phyloP scores from a whole-genome alignment of 2,113 vertebrate genomes.

The Solea senegalensis region DNA sequence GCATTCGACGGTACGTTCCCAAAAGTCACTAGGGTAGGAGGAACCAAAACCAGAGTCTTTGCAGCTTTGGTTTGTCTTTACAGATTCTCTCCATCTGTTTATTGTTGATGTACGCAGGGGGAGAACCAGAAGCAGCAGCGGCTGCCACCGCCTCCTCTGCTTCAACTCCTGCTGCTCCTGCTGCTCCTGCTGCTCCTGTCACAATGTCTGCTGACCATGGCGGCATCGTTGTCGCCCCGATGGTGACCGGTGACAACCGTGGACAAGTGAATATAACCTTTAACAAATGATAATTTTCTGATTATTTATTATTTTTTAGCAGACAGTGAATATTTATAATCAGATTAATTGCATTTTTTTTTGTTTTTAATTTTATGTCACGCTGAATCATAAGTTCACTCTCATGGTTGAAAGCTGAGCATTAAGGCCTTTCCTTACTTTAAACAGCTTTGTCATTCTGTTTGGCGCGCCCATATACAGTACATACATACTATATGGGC shows the following conservation, averaged over 20 bases:
- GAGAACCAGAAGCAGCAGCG: neutral
- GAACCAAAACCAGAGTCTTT: neutral
- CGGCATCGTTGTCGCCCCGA: conserved; percentile 28
- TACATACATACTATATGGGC: too few relatives aligned
- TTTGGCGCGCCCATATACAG: too few relatives aligned
- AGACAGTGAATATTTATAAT: too few relatives aligned
- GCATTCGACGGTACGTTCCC: neutral
- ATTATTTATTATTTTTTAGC: neutral
- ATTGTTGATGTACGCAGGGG: conserved; percentile 1
- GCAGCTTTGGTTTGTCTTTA: neutral
- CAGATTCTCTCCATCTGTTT: conserved; percentile 1
- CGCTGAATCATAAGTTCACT: too few relatives aligned
- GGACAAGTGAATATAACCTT: conserved; percentile 27
- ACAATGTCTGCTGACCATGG: neutral
- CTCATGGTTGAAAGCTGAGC: too few relatives aligned
- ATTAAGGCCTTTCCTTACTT: too few relatives aligned
- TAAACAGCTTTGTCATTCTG: too few relatives aligned
- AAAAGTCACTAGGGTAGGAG: neutral
- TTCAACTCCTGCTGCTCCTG: neutral
- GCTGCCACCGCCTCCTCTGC: conserved; percentile 15
- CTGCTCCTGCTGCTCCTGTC: neutral
- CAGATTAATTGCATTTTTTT: too few relatives aligned
- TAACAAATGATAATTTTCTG: neutral
- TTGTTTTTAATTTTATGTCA: too few relatives aligned
- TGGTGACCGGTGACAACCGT: accelerated